phyloP scores from a whole-genome alignment of 2,113 vertebrate species.

The Ailuropoda melanoleuca region DNA sequence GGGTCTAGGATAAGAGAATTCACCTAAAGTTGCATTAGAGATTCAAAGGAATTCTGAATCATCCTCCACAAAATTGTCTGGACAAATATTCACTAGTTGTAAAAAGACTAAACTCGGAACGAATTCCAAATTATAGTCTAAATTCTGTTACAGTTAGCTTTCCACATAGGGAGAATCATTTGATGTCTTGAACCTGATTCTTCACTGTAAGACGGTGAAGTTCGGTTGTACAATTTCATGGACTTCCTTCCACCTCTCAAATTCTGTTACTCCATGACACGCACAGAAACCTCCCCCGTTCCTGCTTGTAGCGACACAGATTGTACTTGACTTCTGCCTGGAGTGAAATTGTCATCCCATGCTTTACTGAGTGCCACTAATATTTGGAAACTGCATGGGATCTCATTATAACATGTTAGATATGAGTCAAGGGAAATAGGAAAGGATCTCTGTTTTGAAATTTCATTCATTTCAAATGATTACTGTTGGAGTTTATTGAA shows the following conservation, averaged over 20 bases:
- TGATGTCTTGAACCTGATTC: not conserved
- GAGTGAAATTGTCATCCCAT: not conserved
- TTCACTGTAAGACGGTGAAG: not conserved
- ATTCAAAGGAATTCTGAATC: not conserved
- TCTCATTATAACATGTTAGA: not conserved
- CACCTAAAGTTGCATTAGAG: not conserved
- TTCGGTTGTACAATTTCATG: not conserved
- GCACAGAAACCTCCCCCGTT: not conserved
- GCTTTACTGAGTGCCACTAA: not conserved
- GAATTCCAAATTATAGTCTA: not conserved
- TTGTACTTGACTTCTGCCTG: not conserved
- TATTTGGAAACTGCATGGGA: not conserved
- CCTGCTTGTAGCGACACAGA: not conserved
- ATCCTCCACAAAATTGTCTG: not conserved
- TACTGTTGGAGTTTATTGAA: not conserved
- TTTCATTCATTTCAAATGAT: not conserved
- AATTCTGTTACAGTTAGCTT: not conserved
- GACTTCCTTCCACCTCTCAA: not conserved
- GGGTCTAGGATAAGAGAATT: not conserved
- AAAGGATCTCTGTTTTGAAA: not conserved
- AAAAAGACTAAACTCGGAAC: not conserved
- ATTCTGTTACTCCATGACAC: not conserved
- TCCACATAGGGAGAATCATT: not conserved
- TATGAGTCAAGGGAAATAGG: not conserved
- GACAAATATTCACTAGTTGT: not conserved